Percentiles rank a stretch among this genome's conserved stretches.
phyloP scores from a whole-genome alignment of 2,888 invertebrate species.

The Apodemia mormo region DNA sequence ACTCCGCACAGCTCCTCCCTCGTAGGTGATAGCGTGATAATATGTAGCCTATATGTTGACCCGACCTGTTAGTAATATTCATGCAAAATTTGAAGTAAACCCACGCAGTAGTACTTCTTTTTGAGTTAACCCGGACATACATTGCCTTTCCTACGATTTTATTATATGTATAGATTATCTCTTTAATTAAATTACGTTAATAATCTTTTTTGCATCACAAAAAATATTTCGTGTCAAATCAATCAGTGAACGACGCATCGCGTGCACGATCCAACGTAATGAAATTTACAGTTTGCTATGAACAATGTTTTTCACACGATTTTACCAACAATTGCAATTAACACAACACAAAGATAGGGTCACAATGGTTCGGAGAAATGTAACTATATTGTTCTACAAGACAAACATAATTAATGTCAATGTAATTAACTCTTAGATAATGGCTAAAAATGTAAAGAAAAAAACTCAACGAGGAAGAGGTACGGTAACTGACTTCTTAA shows the following conservation, averaged over 20 bases:
- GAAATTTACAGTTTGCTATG: background rate
- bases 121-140: no score
- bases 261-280: background rate
- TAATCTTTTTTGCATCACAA: no score
- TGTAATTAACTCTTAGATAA: background rate
- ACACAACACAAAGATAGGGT: background rate
- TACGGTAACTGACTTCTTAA: no score
- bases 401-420: background rate
- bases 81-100: no score
- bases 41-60: no score
- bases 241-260: background rate
- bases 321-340: slow-evolving; percentile 1
- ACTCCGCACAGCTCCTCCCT: no score
- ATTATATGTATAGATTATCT: no score
- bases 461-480: background rate
- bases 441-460: background rate
- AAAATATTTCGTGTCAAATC: background rate
- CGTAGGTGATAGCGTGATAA: no score
- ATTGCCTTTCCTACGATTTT: no score
- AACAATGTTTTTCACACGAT: slow-evolving; percentile 6
- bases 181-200: no score
- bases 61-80: no score
- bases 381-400: slow-evolving; percentile 1
- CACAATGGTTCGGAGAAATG: slow-evolving; percentile 6
- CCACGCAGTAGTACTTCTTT: no score